A percentile compares a stretch with the other conserved stretches of the same genome.
Evolutionary conservation across 2,888 invertebrate species (phyloP).

Genomic region (Melanophora roralis): DNA sequence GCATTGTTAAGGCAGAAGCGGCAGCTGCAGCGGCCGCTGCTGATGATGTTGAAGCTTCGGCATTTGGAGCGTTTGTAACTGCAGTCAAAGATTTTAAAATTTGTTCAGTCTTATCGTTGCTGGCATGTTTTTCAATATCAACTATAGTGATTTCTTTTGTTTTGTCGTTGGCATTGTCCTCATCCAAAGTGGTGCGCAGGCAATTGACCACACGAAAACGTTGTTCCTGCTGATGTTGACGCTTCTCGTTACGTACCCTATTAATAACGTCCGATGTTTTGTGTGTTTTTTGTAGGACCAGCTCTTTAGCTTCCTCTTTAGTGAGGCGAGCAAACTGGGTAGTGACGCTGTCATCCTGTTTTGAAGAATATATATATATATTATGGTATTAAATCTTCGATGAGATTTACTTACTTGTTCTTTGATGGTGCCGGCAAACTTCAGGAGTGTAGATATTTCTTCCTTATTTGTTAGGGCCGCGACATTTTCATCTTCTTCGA

Average conservation of each 20-base stretch:
- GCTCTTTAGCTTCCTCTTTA: constrained; percentile 77
- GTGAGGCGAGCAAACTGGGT: constrained; percentile 77
- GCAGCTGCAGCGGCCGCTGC: constrained; percentile 44
- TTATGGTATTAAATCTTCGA: background rate
- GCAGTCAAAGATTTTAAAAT: constrained; percentile 7
- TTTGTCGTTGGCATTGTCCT: constrained; percentile 67
- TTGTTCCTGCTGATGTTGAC: constrained; percentile 78
- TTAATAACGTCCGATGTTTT: constrained; percentile 76
- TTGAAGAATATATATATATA: background rate
- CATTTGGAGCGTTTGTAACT: background rate
- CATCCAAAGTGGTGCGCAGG: constrained; percentile 77
- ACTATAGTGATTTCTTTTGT: constrained; percentile 78
- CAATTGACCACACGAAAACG: constrained; percentile 81
- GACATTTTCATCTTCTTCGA: constrained; percentile 72
- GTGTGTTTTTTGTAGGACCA: constrained; percentile 77
- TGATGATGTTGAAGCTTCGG: constrained; percentile 41
- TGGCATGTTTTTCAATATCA: constrained; percentile 79
- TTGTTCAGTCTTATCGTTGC: constrained; percentile 42
- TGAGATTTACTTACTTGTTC: constrained; percentile 80
- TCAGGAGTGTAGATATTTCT: constrained; percentile 81
- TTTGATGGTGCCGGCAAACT: constrained; percentile 85
- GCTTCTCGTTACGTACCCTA: constrained; percentile 77
- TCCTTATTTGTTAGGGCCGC: constrained; percentile 68
- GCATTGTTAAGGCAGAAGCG: constrained; percentile 37
- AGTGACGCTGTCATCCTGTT: constrained; percentile 77